Evolutionary conservation across 2,888 invertebrate genomes (phyloP), one percentile per base, ranked within the genome.

Genomic region (Podabrus alpinus): DNA sequence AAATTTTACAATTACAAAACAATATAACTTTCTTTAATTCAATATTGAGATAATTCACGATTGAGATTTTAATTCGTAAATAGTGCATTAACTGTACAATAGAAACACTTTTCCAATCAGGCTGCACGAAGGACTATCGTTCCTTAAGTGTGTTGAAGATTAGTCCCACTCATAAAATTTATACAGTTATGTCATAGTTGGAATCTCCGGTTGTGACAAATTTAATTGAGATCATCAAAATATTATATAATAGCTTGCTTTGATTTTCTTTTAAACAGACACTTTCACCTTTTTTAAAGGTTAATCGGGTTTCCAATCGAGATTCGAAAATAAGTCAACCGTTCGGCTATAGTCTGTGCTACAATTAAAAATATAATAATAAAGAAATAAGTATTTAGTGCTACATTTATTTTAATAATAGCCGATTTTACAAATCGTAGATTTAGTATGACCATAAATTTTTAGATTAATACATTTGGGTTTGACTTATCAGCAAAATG

Each of bases 401-500:
- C 1, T n/a, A 45, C 45, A 45, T 45, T 45, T 45, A 45, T 45
- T 64, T 21, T 64, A 64, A 64, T 64, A 64, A 13, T 17, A 19
- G 19, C 13, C 61, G n/a, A 64, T 64, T 64, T 19, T 19, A 19
- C 15, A 64, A 64, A 64, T 64, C 62, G 17, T 9, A 64, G 62
- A 64, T 64, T 64, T 64, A 64, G 19, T 19, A 64, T 19, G 62
- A 64, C 21, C 62, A 64, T 64, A 64, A 64, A 64, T 64, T 64
- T 21, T 64, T 64, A 16, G 62, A 64, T 64, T 64, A 64, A 64
- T 64, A 17, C 62, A 21, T 64, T 64, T 64, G 62, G 62, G 62
- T 64, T 19, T 64, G 62, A 17, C 62, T 64, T 64, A 64, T 64
- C 62, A 64, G 62, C 62, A 64, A 64, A 64, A 64, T 64, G 62